Conservation (phyloP, 2,113 vertebrate species). For the Engystomops pustulosus region DNA sequence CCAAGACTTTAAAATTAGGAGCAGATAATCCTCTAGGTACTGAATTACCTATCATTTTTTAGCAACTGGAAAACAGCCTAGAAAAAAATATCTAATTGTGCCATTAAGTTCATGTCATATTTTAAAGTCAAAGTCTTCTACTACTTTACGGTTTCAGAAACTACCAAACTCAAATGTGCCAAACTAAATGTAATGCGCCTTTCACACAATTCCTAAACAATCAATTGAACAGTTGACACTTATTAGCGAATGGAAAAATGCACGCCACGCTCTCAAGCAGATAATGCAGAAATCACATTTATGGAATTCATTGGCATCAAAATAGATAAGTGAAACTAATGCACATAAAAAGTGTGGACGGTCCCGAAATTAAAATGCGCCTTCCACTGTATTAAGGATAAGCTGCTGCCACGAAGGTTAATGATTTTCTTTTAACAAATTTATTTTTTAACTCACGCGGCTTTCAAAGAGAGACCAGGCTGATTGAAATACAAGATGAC, state of each 20-base stretch:
- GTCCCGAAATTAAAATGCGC: neutral
- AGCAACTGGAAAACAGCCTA: too few relatives aligned
- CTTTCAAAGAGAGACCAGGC: too few relatives aligned
- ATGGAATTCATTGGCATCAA: neutral
- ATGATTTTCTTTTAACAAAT: neutral
- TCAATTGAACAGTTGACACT: constrained; percentile 12
- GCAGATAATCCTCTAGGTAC: too few relatives aligned
- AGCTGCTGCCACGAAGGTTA: neutral
- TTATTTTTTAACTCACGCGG: too few relatives aligned
- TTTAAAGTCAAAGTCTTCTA: too few relatives aligned
- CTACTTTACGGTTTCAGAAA: too few relatives aligned
- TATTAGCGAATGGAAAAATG: neutral
- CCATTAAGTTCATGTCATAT: too few relatives aligned
- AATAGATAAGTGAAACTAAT: constrained; percentile 2
- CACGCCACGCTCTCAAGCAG: constrained; percentile 12
- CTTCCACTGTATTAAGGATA: neutral
- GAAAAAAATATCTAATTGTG: too few relatives aligned
- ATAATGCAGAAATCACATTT: constrained; percentile 4
- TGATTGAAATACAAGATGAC: too few relatives aligned
- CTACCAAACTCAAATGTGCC: neutral
- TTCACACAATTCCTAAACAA: constrained; percentile 2
- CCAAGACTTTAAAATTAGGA: too few relatives aligned
- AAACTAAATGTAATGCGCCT: neutral
- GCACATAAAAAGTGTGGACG: constrained; percentile 5
- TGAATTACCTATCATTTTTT: too few relatives aligned